These are phyloP conservation scores for Idaea straminata DNA, from an alignment of 2,888 invertebrate genomes.

Conservation along the genomic window DNA sequence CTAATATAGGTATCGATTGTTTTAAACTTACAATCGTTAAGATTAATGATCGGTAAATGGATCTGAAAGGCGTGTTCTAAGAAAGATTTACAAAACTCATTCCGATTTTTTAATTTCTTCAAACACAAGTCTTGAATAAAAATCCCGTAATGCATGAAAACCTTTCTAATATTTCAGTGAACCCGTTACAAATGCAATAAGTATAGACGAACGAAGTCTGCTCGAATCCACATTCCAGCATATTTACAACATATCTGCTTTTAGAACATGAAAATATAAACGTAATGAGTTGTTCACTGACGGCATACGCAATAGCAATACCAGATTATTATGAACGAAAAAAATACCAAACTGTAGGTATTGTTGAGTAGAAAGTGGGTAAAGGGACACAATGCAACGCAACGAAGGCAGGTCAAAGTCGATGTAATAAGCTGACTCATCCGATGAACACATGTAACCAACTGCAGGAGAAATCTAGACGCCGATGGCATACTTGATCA, in stretches of 20 bases:
- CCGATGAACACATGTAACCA: conserved; percentile 25
- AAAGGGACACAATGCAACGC: conserved; percentile 41
- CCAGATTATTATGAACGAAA: not conserved
- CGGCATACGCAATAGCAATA: conserved; percentile 28
- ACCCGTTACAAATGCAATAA: not conserved
- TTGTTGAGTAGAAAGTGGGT: conserved; percentile 46
- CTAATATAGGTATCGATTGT: conserved; percentile 10
- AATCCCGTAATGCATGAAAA: not conserved
- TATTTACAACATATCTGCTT: conserved; percentile 36
- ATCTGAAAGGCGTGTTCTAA: not conserved
- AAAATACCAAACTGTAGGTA: conserved; percentile 8
- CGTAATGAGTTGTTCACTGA: conserved; percentile 5
- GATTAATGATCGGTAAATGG: not conserved
- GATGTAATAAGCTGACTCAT: conserved; percentile 37
- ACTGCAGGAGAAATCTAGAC: conserved; percentile 31
- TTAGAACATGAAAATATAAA: conserved; percentile 44
- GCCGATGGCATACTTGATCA: conserved; percentile 5
- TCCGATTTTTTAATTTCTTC: conserved; percentile 3
- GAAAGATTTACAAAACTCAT: not conserved
- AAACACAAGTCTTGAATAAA: not conserved
- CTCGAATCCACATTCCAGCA: conserved; percentile 22
- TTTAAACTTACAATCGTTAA: not conserved
- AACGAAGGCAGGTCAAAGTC: conserved; percentile 33
- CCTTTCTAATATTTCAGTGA: not conserved
- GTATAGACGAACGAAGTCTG: conserved; percentile 6